phyloP scores from a whole-genome alignment of 1,140 invertebrate species.

The Anastatus disparis region DNA sequence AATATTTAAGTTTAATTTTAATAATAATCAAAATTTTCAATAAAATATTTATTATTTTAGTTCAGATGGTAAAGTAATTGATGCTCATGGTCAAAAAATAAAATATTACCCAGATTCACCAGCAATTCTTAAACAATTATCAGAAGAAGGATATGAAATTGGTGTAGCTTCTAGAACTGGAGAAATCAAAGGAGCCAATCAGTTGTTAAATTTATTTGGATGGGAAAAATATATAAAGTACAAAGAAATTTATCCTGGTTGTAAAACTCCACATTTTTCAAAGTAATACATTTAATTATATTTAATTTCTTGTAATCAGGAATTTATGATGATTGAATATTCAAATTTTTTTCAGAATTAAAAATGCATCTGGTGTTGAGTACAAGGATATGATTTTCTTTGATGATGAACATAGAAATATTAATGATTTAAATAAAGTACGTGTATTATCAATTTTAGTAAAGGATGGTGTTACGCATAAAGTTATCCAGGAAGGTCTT shows the following conservation, averaged over 20 bases:
- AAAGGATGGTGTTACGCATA: slow-evolving; percentile 65
- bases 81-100: slow-evolving; percentile 66
- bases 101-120: slow-evolving; percentile 73
- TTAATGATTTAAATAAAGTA: slow-evolving; percentile 67
- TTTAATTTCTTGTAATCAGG: neutral
- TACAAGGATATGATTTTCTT: slow-evolving; percentile 80
- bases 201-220: slow-evolving; percentile 74
- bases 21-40: neutral
- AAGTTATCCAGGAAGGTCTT: slow-evolving; percentile 66
- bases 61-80: slow-evolving; percentile 66
- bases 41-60: slow-evolving; percentile 48
- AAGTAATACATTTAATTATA: slow-evolving; percentile 65
- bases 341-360: slow-evolving; percentile 68
- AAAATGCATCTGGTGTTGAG: slow-evolving; percentile 67
- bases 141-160: slow-evolving; percentile 69
- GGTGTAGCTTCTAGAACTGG: slow-evolving; percentile 76
- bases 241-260: slow-evolving; percentile 81
- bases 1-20: no score
- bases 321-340: slow-evolving; percentile 4
- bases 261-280: slow-evolving; percentile 76
- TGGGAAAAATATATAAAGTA: slow-evolving; percentile 79
- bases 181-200: slow-evolving; percentile 73
- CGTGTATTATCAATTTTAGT: slow-evolving; percentile 72
- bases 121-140: slow-evolving; percentile 70
- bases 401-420: slow-evolving; percentile 76